Percentiles rank a stretch among this genome's conserved stretches.
Conservation (phyloP, 1,140 invertebrate species). For the Lordiphosa mommai region DNA sequence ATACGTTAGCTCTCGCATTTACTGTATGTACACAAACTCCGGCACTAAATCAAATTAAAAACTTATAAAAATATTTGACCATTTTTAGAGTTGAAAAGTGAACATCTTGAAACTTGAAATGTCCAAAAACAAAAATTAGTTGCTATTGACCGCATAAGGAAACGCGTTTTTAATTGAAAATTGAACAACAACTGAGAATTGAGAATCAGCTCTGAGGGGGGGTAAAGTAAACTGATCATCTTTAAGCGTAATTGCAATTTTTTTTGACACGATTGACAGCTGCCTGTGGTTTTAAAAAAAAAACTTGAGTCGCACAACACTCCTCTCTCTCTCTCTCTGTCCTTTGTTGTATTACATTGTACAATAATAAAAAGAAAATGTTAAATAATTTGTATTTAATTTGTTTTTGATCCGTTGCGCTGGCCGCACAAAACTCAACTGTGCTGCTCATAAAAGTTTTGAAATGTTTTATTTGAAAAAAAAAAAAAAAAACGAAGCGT, state of each 20-base stretch:
- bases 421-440: conserved; percentile 68
- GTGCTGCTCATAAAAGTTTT: conserved; percentile 52
- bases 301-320: too few species aligned
- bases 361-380: too few species aligned
- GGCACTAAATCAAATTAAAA: conserved; percentile 64
- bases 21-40: background rate
- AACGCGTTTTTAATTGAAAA: conserved; percentile 30
- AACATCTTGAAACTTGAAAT: conserved; percentile 50
- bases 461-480: conserved; percentile 75
- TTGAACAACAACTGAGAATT: conserved; percentile 23
- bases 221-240: conserved; percentile 67
- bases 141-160: conserved; percentile 48
- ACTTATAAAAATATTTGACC: conserved; percentile 66
- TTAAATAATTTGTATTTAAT: background rate
- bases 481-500: too few species aligned
- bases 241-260: conserved; percentile 34
- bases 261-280: conserved; percentile 64
- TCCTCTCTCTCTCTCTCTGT: too few species aligned
- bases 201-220: conserved; percentile 24
- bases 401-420: conserved; percentile 58
- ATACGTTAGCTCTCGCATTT: too few species aligned
- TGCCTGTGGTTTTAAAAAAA: conserved; percentile 52
- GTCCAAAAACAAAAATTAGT: conserved; percentile 41
- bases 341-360: too few species aligned
- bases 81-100: conserved; percentile 31